Conservation (phyloP, 2,888 invertebrate genomes). For the Agonopterix heracliana region DNA sequence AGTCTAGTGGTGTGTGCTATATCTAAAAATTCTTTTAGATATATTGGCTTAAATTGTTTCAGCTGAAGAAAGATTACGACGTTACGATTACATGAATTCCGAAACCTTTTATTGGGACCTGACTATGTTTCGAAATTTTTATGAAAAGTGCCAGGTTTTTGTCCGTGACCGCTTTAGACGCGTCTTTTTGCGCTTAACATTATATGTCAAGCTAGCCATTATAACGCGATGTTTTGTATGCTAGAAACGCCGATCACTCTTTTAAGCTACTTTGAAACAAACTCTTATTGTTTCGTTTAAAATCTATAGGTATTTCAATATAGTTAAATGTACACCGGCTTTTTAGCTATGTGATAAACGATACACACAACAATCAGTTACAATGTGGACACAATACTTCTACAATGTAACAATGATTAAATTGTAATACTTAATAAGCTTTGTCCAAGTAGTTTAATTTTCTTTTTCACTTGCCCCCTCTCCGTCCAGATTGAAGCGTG, state of each 20-base stretch:
- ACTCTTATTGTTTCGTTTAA: no score
- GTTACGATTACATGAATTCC: slow-evolving; percentile 50
- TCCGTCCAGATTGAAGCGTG: slow-evolving; percentile 69
- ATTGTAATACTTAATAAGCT: slow-evolving; percentile 6
- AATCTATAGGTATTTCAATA: background rate
- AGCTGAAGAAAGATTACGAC: slow-evolving; percentile 27
- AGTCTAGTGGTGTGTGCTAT: slow-evolving; percentile 43
- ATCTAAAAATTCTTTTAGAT: slow-evolving; percentile 39
- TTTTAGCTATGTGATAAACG: background rate
- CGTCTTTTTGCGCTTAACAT: slow-evolving; percentile 32
- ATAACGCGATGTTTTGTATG: slow-evolving; percentile 9
- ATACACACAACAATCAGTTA: background rate
- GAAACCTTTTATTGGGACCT: slow-evolving; percentile 45
- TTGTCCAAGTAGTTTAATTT: slow-evolving; percentile 25
- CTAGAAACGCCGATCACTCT: background rate
- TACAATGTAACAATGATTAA: no score
- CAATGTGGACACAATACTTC: no score
- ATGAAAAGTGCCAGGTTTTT: slow-evolving; percentile 14
- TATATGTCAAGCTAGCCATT: background rate
- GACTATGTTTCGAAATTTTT: background rate
- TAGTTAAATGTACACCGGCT: background rate
- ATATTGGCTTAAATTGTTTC: slow-evolving; percentile 44
- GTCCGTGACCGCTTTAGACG: slow-evolving; percentile 29
- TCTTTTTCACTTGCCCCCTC: slow-evolving; percentile 52
- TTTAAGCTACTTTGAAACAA: no score